Evolutionary conservation across 2,888 invertebrate genomes (phyloP).

Genomic region (Anticlea derivata): DNA sequence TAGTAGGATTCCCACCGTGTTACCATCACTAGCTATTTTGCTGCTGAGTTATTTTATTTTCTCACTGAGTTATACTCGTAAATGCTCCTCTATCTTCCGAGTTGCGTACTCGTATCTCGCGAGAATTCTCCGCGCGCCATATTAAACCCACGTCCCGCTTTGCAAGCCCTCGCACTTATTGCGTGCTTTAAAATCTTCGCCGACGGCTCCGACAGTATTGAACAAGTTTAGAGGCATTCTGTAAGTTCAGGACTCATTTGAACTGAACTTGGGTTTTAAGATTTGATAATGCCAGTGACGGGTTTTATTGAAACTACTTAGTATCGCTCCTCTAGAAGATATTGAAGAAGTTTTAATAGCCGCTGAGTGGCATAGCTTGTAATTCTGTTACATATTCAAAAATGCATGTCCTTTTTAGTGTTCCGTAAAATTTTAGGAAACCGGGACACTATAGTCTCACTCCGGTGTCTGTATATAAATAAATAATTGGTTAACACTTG

Average conservation of each 20-base stretch:
- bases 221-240: conserved; percentile 45
- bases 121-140: conserved; percentile 18
- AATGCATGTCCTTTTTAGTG: too few species aligned
- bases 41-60: too few species aligned
- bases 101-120: conserved; percentile 8
- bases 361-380: too few species aligned
- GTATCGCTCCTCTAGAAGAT: neutral
- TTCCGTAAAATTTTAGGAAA: too few species aligned
- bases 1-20: too few species aligned
- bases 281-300: conserved; percentile 10
- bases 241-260: conserved; percentile 33
- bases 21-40: too few species aligned
- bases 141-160: conserved; percentile 5
- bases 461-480: too few species aligned
- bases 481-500: too few species aligned
- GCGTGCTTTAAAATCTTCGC: conserved; percentile 47
- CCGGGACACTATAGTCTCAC: too few species aligned
- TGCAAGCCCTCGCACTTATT: conserved; percentile 39
- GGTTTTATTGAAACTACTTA: conserved; percentile 14
- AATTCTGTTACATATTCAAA: neutral
- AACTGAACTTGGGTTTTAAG: conserved; percentile 17
- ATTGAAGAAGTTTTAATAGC: conserved; percentile 3
- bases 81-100: neutral
- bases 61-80: neutral
- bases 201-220: conserved; percentile 45